These are phyloP conservation scores for Pongo pygmaeus DNA, from an alignment of 2,113 vertebrate genomes.

Conservation along the genomic window DNA sequence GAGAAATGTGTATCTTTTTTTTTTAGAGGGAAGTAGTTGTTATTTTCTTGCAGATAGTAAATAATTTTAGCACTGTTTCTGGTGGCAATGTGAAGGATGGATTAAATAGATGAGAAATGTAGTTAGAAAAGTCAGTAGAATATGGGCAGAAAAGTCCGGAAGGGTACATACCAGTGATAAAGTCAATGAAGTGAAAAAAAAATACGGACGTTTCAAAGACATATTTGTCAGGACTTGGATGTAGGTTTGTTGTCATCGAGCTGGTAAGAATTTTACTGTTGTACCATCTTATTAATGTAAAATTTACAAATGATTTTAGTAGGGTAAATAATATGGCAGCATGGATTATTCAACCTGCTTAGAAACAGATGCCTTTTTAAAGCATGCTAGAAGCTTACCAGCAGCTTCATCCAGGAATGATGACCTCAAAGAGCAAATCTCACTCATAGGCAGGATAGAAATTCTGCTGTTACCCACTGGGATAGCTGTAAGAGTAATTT, in stretches of 20 bases:
- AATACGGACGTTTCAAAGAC: neutral
- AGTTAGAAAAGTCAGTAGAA: neutral
- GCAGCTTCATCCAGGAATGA: neutral
- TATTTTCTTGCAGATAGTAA: neutral
- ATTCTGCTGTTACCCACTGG: neutral
- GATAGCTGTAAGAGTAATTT: neutral
- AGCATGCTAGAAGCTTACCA: neutral
- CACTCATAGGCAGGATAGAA: neutral
- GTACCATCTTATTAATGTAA: neutral
- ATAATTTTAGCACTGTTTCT: neutral
- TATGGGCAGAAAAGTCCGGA: neutral
- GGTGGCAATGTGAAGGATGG: neutral
- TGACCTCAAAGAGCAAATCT: neutral
- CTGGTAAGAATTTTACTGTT: neutral
- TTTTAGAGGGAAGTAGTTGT: neutral
- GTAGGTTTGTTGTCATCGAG: neutral
- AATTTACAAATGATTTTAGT: neutral
- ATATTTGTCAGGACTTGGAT: neutral
- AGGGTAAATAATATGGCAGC: neutral
- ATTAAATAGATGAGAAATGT: neutral
- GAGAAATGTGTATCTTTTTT: neutral
- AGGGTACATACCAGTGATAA: neutral
- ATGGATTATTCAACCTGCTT: neutral
- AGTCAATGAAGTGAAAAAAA: neutral
- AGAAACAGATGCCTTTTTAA: neutral